phyloP scores from a whole-genome alignment of 2,797 vertebrate species.

The Pseudomugil tenellus region DNA sequence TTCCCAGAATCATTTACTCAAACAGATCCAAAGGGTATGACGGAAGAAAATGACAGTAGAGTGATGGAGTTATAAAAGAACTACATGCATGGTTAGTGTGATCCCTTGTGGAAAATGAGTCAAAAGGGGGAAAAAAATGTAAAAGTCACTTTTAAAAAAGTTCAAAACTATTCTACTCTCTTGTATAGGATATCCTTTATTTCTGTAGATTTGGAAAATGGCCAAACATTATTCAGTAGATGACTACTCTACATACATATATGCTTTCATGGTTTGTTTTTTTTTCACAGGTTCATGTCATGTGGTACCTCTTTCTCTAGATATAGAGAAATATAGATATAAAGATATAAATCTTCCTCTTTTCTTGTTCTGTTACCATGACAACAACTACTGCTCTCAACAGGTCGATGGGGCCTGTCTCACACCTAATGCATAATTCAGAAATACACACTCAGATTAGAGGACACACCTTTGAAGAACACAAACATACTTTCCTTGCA shows the following conservation, averaged over 20 bases:
- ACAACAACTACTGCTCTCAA: slow-evolving; percentile 80
- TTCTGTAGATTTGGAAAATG: neutral
- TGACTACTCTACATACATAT: slow-evolving; percentile 7
- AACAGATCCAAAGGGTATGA: slow-evolving; percentile 31
- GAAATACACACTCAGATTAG: slow-evolving; percentile 32
- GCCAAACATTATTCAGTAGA: slow-evolving; percentile 16
- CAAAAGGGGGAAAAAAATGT: neutral
- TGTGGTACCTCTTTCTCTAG: slow-evolving; percentile 55
- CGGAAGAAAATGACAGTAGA: slow-evolving; percentile 9
- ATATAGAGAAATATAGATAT: slow-evolving; percentile 63
- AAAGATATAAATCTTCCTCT: slow-evolving; percentile 73
- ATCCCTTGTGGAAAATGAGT: neutral
- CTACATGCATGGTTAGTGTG: slow-evolving; percentile 3
- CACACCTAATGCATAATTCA: slow-evolving; percentile 44
- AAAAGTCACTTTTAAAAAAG: neutral
- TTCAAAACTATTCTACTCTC: neutral
- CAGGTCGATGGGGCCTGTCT: slow-evolving; percentile 73
- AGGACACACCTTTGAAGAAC: slow-evolving; percentile 26
- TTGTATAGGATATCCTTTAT: slow-evolving; percentile 31
- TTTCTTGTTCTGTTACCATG: slow-evolving; percentile 79
- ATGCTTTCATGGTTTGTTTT: slow-evolving; percentile 11
- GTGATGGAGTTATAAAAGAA: neutral
- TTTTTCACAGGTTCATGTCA: slow-evolving; percentile 21
- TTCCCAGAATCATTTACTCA: slow-evolving; percentile 54
- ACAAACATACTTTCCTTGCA: slow-evolving; percentile 11